phyloP scores from a whole-genome alignment of 2,113 vertebrate species.

The Amazona vittata region DNA sequence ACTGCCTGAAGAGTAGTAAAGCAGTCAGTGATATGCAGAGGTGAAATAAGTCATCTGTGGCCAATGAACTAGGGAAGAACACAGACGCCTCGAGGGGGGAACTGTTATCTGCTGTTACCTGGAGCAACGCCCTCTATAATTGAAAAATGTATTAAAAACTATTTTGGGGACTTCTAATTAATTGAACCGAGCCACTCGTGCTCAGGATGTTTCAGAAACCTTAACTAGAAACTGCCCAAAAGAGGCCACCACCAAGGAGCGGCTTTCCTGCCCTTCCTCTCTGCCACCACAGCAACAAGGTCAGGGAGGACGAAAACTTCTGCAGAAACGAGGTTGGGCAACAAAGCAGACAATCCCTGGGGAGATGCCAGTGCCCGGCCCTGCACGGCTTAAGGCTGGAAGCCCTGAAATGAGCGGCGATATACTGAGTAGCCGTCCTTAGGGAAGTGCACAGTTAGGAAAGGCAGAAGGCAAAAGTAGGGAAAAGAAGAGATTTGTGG shows the following conservation, averaged over 20 bases:
- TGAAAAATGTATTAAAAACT: conserved; percentile 53
- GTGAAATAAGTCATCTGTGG: conserved; percentile 16
- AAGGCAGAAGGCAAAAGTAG: not conserved
- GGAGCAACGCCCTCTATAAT: not conserved
- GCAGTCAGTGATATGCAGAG: not conserved
- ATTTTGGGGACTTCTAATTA: conserved; percentile 64
- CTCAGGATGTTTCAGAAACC: not conserved
- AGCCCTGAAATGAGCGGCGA: not conserved
- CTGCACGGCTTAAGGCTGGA: not conserved
- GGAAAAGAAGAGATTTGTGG: not conserved
- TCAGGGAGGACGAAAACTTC: not conserved
- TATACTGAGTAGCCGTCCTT: not conserved
- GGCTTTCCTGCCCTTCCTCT: not conserved
- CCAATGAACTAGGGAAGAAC: not conserved
- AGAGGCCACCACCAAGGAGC: not conserved
- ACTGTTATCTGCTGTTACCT: not conserved
- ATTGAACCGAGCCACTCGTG: not conserved
- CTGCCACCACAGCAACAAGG: not conserved
- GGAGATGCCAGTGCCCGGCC: not conserved
- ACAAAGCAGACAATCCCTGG: not conserved
- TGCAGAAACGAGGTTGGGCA: not conserved
- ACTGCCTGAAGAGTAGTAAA: not conserved
- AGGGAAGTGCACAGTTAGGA: not conserved
- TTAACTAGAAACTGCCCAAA: not conserved
- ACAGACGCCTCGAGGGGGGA: not conserved